Evolutionary conservation across 1,140 invertebrate genomes (phyloP).

Genomic region (Coenobita brevimanus): DNA sequence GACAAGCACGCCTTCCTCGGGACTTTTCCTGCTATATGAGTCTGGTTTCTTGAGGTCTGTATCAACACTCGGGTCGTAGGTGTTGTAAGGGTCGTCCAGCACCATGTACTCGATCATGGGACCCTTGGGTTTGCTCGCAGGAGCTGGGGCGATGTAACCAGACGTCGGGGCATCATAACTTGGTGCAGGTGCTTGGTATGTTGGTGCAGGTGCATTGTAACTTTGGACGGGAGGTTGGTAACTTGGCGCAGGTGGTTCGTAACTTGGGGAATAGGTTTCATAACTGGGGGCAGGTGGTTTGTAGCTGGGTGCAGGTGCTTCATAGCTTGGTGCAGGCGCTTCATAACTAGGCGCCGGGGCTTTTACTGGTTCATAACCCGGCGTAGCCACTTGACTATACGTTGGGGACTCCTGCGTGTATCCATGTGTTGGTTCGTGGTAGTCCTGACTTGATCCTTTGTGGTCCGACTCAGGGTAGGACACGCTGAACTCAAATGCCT

Average conservation of each 20-base stretch:
- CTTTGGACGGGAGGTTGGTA: background rate
- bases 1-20: background rate
- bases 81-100: constrained; percentile 52
- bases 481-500: background rate
- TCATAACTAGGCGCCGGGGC: constrained; percentile 5
- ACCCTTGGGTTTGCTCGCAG: background rate
- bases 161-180: constrained; percentile 1
- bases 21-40: background rate
- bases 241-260: constrained; percentile 4
- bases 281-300: constrained; percentile 47
- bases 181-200: background rate
- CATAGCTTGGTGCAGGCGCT: background rate
- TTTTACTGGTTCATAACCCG: background rate
- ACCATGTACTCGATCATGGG: constrained; percentile 24
- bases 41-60: background rate
- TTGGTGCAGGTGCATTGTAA: background rate
- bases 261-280: constrained; percentile 29
- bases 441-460: background rate
- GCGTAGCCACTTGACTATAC: background rate
- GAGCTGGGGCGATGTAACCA: background rate
- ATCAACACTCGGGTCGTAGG: constrained; percentile 42
- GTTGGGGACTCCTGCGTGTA: constrained; percentile 9
- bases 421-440: background rate
- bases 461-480: background rate
- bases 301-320: constrained; percentile 45